Evolutionary conservation across 2,888 invertebrate genomes (phyloP).

Genomic region (Epinotia brunnichana): DNA sequence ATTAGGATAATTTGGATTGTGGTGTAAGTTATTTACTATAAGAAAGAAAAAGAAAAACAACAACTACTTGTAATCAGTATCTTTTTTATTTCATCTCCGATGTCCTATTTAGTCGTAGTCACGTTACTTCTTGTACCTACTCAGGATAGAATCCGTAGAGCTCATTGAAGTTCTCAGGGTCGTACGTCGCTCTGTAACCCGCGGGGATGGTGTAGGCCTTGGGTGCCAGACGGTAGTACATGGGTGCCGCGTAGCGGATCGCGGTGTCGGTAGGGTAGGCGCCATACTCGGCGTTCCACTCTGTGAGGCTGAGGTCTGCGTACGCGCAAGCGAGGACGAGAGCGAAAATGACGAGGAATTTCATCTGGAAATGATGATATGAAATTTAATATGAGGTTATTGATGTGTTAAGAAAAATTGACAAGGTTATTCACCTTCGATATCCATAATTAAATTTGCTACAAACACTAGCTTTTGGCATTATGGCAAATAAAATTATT

Average conservation of each 20-base stretch:
- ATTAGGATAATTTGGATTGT: too few relatives aligned
- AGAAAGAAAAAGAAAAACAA: too few relatives aligned
- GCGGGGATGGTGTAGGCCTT: constrained; percentile 7
- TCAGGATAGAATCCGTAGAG: constrained; percentile 55
- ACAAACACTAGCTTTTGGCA: too few relatives aligned
- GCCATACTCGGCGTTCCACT: constrained; percentile 54
- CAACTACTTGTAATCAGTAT: too few relatives aligned
- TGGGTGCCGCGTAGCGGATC: background rate
- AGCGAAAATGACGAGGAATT: constrained; percentile 48
- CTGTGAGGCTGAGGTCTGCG: constrained; percentile 44
- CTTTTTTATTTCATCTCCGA: too few relatives aligned
- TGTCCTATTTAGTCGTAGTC: too few relatives aligned
- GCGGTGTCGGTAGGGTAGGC: too few relatives aligned
- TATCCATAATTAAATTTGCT: too few relatives aligned
- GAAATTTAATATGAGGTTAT: too few relatives aligned
- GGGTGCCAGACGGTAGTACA: constrained; percentile 21
- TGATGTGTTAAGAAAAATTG: background rate
- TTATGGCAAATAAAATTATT: too few relatives aligned
- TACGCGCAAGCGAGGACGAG: constrained; percentile 41
- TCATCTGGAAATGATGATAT: constrained; percentile 52
- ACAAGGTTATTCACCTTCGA: constrained; percentile 21
- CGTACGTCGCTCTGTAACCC: constrained; percentile 30
- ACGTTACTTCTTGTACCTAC: constrained; percentile 43
- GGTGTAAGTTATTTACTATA: too few relatives aligned
- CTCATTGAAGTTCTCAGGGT: constrained; percentile 54